Evolutionary conservation across 2,113 vertebrate genomes (phyloP), one percentile per base, ranked within the genome.

Genomic region (Mirza zaza): DNA sequence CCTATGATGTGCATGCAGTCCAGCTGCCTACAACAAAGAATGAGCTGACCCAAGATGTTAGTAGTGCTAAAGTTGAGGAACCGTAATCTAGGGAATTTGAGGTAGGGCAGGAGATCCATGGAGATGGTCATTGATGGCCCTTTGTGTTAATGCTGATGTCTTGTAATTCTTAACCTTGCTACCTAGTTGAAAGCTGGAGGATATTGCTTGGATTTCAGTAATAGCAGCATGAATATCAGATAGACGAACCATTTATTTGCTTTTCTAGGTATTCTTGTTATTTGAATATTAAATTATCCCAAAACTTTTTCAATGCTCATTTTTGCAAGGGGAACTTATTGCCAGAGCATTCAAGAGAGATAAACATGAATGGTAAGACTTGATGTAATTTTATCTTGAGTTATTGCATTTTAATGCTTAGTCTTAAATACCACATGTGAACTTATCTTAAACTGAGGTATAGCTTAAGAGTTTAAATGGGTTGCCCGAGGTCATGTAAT

Each of bases 211-310:
- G n/a, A 68, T 91, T 87, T 92, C 36, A 87, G 50, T 91, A 29
- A 85, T 61, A 73, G 32, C 34, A 91, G 89, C 21, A 48, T 93
- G 65, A 63, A 65, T 94, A 92, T 81, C 32, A 93, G 71, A n/a
- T 77, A 84, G 57, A 73, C 29, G 3, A 87, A 83, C 1, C 1
- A 67, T 87, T 83, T 91, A 36, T 77, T 91, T 95, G 23, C 57
- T 95, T 97, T 91, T 87, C 70, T 94, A 95, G 52, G 45, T 92
- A 36, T 83, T 92, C 68, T 90, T 65, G 73, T 97, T 87, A 83
- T 84, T 89, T 94, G 36, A 32, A 55, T 94, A 61, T 91, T 81
- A 85, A 90, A 55, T 87, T 65, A 70, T 92, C 32, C n/a, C 32
- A 5, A 94, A 90, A 87, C 57, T 88, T 88, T 68, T 17, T 77